These are phyloP conservation scores for Ochropleura leucogaster DNA, from an alignment of 2,888 invertebrate genomes.

Conservation along the genomic window DNA sequence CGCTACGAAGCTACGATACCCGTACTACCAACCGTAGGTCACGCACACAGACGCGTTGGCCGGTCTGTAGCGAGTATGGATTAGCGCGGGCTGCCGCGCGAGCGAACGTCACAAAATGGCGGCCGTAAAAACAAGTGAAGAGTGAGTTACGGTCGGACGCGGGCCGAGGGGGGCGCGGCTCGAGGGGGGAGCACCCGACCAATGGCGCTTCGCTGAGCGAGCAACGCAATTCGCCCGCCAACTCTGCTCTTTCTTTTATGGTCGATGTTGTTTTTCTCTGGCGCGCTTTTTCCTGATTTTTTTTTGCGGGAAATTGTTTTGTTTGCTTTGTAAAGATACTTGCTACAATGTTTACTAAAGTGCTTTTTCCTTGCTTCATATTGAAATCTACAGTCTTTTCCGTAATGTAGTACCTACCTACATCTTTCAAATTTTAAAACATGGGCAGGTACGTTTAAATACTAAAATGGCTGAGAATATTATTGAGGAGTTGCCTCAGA, in stretches of 20 bases:
- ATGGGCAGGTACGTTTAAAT: background rate
- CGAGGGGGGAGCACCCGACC: constrained; percentile 76
- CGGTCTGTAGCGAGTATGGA: constrained; percentile 77
- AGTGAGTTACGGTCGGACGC: constrained; percentile 88
- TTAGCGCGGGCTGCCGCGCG: constrained; percentile 87
- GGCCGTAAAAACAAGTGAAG: constrained; percentile 90
- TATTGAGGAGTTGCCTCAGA: background rate
- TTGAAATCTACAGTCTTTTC: constrained; percentile 70
- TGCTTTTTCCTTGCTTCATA: constrained; percentile 77
- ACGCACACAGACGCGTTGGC: constrained; percentile 78
- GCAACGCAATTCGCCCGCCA: constrained; percentile 86
- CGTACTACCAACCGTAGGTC: constrained; percentile 71
- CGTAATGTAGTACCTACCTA: constrained; percentile 62
- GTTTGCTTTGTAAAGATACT: constrained; percentile 86
- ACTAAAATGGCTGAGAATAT: background rate
- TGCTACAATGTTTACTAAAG: constrained; percentile 86
- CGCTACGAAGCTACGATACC: constrained; percentile 48
- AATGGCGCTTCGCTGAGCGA: constrained; percentile 86
- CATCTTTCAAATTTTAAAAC: constrained; percentile 35
- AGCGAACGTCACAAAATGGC: constrained; percentile 90
- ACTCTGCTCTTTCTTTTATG: constrained; percentile 90
- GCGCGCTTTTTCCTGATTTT: constrained; percentile 88
- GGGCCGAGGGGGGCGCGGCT: constrained; percentile 67
- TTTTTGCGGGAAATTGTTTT: constrained; percentile 86
- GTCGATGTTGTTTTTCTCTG: constrained; percentile 88